Base-by-base conservation (phyloP, 2,113 vertebrate genomes). In the Plestiodon gilberti region DNA sequence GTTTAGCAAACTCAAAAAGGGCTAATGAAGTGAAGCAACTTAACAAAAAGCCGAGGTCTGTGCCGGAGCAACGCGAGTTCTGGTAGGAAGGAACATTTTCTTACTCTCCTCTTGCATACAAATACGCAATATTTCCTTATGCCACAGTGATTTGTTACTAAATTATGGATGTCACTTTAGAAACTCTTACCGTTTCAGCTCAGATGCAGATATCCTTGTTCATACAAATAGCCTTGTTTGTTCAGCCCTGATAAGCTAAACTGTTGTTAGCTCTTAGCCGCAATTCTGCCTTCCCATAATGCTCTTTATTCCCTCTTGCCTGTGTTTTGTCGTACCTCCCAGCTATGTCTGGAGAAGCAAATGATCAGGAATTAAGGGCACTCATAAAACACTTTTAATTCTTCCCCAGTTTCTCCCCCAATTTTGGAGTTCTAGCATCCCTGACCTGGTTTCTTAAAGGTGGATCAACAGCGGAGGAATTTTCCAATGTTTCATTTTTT, bases 1-100 rank as follows among this genome's bases (percentile, higher is more conserved):
- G 43, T 20, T 28, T 52, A 48, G 3, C 40, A 10, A 43, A 61
- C 52, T 0, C 61, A 1, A 52, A 71, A 81, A 14, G 9, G 22
- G 0, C 25, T 52, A n/a, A 25, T 78, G 22, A 48, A n/a, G n/a
- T 78, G 8, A 30, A 40, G 67, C 43, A 74, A 11, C 25, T 20
- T 48, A 48, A 48, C 43, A 57, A 40, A 83, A 33, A 62, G 11
- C n/a, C 0, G 25, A 0, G 64, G 6, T 4, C 35, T 64, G 38
- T 70, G 35, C 17, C 65, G 71, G 59, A 20, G 8, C 6, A 64
- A 1, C 18, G 55, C 84, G n/a, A 67, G 35, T 65, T 40, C 0
- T 57, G 6, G 0, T 0, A 22, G 22, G 62, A 83, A 10, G 9
- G 6, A 17, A 0, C 3, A 35, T 25, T 6, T 15, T 35, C 14